These are phyloP conservation scores for Neodiprion virginianus DNA, from an alignment of 1,140 invertebrate genomes.

Conservation along the genomic window DNA sequence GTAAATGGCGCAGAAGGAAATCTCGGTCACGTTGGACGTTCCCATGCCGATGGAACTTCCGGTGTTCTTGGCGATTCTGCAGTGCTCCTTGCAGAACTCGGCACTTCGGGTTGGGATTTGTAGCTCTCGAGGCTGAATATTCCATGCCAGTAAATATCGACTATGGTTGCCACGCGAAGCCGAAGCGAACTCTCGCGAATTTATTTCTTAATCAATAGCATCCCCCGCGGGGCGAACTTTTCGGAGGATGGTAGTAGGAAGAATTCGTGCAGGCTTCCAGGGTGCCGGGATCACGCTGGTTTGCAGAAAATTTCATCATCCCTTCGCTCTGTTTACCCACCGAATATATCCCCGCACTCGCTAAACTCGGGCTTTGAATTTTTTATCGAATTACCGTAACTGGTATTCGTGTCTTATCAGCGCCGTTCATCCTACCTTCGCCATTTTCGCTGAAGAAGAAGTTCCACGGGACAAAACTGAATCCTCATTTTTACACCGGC, in stretches of 20 bases:
- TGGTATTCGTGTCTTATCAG: not conserved
- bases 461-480: too few relatives aligned
- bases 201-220: slow-evolving; percentile 5
- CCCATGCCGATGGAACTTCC: not conserved
- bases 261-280: not conserved
- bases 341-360: slow-evolving; percentile 1
- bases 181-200: slow-evolving; percentile 1
- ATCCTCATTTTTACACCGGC: too few relatives aligned
- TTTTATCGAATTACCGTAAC: not conserved
- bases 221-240: not conserved
- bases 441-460: too few relatives aligned
- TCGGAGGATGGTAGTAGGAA: not conserved
- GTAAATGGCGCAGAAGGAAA: too few relatives aligned
- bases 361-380: not conserved
- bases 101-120: not conserved
- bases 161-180: not conserved
- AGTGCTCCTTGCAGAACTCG: not conserved
- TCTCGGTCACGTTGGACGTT: not conserved
- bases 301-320: slow-evolving; percentile 6
- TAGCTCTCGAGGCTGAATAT: not conserved
- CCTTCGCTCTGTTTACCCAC: not conserved
- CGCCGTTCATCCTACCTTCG: not conserved
- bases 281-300: slow-evolving; percentile 6
- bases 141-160: slow-evolving; percentile 2
- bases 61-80: not conserved